Percentiles rank a stretch among this genome's conserved stretches.
Evolutionary conservation across 2,888 invertebrate genomes (phyloP).

Genomic region (Acleris cristana): DNA sequence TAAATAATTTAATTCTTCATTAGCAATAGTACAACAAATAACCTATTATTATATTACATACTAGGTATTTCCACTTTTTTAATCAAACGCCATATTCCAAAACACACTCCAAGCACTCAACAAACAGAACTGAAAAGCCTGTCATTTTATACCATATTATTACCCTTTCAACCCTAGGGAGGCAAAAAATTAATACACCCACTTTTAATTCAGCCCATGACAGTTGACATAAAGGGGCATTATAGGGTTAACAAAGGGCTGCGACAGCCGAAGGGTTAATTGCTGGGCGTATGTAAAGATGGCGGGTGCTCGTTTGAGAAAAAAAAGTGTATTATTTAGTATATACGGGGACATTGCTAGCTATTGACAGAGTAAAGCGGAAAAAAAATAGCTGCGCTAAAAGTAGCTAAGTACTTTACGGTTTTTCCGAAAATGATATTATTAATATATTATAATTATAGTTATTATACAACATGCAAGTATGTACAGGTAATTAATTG

Average conservation of each 20-base stretch:
- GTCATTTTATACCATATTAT: slow-evolving; percentile 71
- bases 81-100: slow-evolving; percentile 8
- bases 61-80: not conserved
- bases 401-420: no score
- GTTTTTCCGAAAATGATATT: no score
- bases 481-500: no score
- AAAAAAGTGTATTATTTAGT: slow-evolving; percentile 18
- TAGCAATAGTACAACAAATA: no score
- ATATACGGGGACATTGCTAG: slow-evolving; percentile 6
- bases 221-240: slow-evolving; percentile 79
- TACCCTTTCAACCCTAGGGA: slow-evolving; percentile 71
- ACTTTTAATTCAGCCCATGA: slow-evolving; percentile 78
- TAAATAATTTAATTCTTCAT: no score
- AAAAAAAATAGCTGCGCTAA: not conserved
- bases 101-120: slow-evolving; percentile 21
- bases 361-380: no score
- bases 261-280: slow-evolving; percentile 78
- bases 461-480: no score
- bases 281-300: slow-evolving; percentile 67
- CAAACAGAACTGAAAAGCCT: slow-evolving; percentile 50
- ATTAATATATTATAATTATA: no score
- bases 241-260: slow-evolving; percentile 77
- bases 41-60: no score
- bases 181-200: slow-evolving; percentile 70
- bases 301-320: slow-evolving; percentile 46